Percentiles rank a stretch among this genome's conserved stretches.
Conservation (phyloP, 2,888 invertebrate genomes). For the Chrysomela aeneicollis region DNA sequence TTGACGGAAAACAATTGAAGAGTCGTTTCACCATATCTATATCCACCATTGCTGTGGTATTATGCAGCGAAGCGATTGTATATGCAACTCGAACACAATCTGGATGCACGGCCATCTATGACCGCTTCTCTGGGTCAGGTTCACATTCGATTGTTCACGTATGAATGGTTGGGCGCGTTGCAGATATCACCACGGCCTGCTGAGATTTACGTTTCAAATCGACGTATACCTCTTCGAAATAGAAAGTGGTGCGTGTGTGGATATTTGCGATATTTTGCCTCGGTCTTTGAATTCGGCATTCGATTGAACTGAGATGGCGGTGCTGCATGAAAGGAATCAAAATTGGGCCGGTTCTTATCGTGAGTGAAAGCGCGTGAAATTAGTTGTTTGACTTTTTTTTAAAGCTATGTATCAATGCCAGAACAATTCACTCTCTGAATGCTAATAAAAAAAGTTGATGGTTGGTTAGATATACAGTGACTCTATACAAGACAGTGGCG, state of each 20-base stretch:
- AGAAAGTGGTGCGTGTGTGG: neutral
- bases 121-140: slow-evolving; percentile 1
- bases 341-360: neutral
- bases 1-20: no score
- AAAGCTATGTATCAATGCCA: neutral
- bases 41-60: no score
- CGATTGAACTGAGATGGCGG: neutral
- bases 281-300: neutral
- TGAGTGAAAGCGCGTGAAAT: neutral
- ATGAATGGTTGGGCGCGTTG: neutral
- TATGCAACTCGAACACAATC: neutral
- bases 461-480: no score
- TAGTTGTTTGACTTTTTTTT: neutral
- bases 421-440: neutral
- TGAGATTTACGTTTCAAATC: neutral
- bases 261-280: neutral
- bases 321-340: neutral
- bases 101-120: neutral
- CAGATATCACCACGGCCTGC: neutral
- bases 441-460: neutral
- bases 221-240: neutral
- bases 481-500: no score
- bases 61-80: neutral
- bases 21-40: no score
- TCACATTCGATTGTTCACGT: neutral